Base-by-base conservation (phyloP, 2,797 vertebrate species). In the Tarsius wallacei region DNA sequence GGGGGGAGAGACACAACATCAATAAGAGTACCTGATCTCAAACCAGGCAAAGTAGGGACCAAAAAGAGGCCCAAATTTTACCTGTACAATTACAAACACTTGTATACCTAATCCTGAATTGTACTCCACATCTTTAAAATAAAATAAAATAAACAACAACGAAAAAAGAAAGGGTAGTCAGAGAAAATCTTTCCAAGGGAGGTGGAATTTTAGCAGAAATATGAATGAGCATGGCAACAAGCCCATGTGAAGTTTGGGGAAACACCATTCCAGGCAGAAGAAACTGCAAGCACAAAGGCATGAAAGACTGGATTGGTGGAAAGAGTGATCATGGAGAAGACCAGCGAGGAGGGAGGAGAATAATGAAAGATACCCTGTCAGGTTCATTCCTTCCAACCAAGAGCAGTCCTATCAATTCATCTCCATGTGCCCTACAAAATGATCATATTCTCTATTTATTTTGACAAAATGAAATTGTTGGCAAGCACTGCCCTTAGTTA, bases 241-340 rank as follows among this genome's bases (percentile, higher is more conserved):
- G 36, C 10, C 57, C 55, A 0, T 5, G 10, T 59, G 31, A 49
- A 49, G 7, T 66, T 26, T 91, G 24, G 11, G 13, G 68, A 51
- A 36, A n/a, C 2, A 55, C 0, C 2, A 1, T 66, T 33, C 1
- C 7, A n/a, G 0, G 19, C 12, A 63, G 19, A n/a, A 47, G 28
- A 5, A n/a, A 26, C 22, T 73, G 33, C 2, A n/a, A 57, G 1
- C 16, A 17, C 11, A 42, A 57, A 36, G 12, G 8, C 16, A 24
- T 14, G 15, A 36, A 49, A 5, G 10, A 42, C 24, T 51, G 26
- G 19, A 53, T 61, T 17, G 1, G 6, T 3, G 36, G 13, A 42
- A 33, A 49, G n/a, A 15, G 12, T 59, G 11, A 17, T 15, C 9
- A 7, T 1, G 2, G 17, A 26, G 1, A 7, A 55, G 5, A 15